phyloP scores from a whole-genome alignment of 1,140 invertebrate genomes.

The Caenorhabditis brenneri region DNA sequence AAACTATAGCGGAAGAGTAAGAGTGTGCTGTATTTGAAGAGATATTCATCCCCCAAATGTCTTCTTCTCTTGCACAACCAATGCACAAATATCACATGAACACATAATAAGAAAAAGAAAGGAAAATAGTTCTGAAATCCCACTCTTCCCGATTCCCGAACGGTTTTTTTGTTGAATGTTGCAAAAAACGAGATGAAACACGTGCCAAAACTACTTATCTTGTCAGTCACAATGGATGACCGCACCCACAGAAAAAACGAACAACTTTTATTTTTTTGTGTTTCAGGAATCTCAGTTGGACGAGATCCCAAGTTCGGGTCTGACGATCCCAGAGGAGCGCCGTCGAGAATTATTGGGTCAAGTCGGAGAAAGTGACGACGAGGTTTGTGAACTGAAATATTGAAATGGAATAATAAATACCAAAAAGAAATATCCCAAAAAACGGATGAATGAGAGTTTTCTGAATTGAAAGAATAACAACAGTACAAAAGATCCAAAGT shows the following conservation, averaged over 20 bases:
- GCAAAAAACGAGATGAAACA: conserved; percentile 4
- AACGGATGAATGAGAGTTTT: too few relatives aligned
- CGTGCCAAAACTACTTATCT: neutral
- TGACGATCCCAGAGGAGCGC: conserved; percentile 67
- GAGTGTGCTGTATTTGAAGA: conserved; percentile 8
- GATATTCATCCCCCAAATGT: conserved; percentile 6
- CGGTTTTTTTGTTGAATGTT: conserved; percentile 1
- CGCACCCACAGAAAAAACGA: neutral
- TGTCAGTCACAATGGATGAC: neutral
- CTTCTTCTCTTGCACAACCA: conserved; percentile 13
- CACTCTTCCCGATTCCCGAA: neutral
- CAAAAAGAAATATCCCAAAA: too few relatives aligned
- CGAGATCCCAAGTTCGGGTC: conserved; percentile 59
- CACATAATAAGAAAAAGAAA: neutral
- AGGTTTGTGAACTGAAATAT: too few relatives aligned
- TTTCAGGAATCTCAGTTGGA: conserved; percentile 58
- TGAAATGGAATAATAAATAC: too few relatives aligned
- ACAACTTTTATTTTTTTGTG: neutral
- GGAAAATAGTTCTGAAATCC: conserved; percentile 4
- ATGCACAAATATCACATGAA: conserved; percentile 40
- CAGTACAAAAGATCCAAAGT: too few relatives aligned
- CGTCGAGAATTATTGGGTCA: conserved; percentile 64
- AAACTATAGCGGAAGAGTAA: neutral
- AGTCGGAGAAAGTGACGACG: conserved; percentile 57
- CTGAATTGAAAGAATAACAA: too few relatives aligned